Evolutionary conservation across 1,140 invertebrate species (phyloP).

Genomic region (Pogonomyrmex barbatus): DNA sequence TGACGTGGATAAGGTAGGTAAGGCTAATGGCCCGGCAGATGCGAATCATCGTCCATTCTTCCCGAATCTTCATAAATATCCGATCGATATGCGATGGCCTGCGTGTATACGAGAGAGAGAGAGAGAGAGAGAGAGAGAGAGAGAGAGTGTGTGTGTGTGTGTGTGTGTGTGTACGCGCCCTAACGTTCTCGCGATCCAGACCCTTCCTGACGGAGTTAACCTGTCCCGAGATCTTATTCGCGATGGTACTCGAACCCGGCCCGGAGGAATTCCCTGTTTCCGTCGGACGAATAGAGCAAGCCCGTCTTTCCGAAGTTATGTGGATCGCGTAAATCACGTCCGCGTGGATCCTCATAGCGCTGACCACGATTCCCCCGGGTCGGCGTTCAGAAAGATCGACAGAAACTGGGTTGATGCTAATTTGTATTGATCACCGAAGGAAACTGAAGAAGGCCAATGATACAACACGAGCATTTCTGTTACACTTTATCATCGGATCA

Average conservation of each 20-base stretch:
- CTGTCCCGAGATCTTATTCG: conserved; percentile 62
- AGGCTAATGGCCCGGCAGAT: conserved; percentile 81
- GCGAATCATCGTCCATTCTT: conserved; percentile 81
- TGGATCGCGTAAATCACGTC: conserved; percentile 27
- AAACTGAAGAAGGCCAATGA: background rate
- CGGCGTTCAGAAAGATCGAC: background rate
- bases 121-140: too few species aligned
- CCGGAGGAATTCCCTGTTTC: conserved; percentile 25
- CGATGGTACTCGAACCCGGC: conserved; percentile 60
- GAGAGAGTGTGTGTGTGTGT: background rate
- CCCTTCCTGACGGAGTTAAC: conserved; percentile 33
- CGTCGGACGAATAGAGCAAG: conserved; percentile 1
- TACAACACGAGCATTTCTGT: background rate
- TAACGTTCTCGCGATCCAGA: conserved; percentile 32
- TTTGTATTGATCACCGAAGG: background rate
- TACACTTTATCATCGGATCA: background rate
- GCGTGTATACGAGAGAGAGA: background rate
- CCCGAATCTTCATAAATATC: conserved; percentile 84
- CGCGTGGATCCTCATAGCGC: background rate
- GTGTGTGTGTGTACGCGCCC: conserved; percentile 36
- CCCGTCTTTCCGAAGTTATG: conserved; percentile 26
- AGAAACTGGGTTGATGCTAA: background rate
- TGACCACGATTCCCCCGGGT: background rate
- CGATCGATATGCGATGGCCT: conserved; percentile 63
- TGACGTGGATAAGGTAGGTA: conserved; percentile 62